phyloP scores from a whole-genome alignment of 2,797 vertebrate genomes.

The Decapterus maruadsi region DNA sequence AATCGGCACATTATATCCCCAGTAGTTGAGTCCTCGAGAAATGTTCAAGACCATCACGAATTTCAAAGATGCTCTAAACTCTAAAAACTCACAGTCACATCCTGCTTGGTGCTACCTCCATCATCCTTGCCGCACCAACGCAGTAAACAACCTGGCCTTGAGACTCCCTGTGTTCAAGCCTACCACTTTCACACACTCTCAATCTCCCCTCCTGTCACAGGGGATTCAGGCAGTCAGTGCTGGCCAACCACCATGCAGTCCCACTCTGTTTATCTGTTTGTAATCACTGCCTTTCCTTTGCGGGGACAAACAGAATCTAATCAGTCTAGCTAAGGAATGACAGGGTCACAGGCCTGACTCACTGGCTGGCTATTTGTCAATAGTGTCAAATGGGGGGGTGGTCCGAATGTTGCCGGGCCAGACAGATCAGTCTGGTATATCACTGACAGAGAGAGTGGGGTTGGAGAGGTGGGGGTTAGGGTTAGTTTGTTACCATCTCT shows the following conservation, averaged over 20 bases:
- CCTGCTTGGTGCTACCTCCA: conserved; percentile 29
- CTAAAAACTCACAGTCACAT: conserved; percentile 35
- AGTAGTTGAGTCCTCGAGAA: no score
- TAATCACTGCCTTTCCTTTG: conserved; percentile 77
- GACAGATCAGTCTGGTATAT: conserved; percentile 63
- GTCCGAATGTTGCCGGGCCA: conserved; percentile 62
- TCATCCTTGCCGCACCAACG: conserved; percentile 56
- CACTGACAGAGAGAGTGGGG: conserved; percentile 21
- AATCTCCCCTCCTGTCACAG: conserved; percentile 72
- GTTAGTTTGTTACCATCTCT: no score
- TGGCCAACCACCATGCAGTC: conserved; percentile 68
- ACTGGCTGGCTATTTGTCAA: conserved; percentile 73
- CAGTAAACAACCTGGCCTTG: conserved; percentile 76
- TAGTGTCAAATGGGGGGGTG: conserved; percentile 74
- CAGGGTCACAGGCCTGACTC: conserved; percentile 75
- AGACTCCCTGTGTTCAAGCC: conserved; percentile 65
- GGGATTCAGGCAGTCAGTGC: conserved; percentile 65
- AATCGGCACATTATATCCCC: no score
- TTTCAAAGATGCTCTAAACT: conserved; percentile 34
- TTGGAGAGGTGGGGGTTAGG: no score
- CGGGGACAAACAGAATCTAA: conserved; percentile 78
- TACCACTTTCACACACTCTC: conserved; percentile 74
- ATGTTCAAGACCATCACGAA: conserved; percentile 22
- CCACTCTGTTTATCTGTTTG: conserved; percentile 81
- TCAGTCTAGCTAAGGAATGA: conserved; percentile 77